These are phyloP conservation scores for Labia minor DNA, from an alignment of 2,888 invertebrate species.

Conservation along the genomic window DNA sequence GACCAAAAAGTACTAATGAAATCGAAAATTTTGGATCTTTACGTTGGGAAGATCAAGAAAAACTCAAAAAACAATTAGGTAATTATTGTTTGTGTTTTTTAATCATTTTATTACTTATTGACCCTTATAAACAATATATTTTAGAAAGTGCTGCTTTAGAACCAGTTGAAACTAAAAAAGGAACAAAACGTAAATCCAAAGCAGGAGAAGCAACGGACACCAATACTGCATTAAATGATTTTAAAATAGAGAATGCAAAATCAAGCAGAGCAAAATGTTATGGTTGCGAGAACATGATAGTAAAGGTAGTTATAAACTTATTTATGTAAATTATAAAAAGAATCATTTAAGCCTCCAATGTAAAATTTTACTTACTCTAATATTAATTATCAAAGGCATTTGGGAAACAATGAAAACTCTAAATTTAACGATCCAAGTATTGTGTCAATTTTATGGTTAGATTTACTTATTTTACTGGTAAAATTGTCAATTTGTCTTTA, in stretches of 20 bases:
- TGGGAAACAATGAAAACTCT: too few species aligned
- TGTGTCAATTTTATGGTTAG: too few species aligned
- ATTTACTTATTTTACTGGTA: too few species aligned
- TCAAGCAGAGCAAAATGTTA: constrained; percentile 68
- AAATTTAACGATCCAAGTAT: too few species aligned
- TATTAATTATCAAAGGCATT: background rate
- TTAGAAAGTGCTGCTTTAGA: constrained; percentile 25
- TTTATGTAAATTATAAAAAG: constrained; percentile 22
- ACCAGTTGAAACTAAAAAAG: constrained; percentile 37
- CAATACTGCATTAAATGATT: constrained; percentile 49
- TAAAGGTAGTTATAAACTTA: too few species aligned
- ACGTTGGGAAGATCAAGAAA: constrained; percentile 73
- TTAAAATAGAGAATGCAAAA: constrained; percentile 72
- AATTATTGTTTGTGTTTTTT: constrained; percentile 13
- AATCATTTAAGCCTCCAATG: background rate
- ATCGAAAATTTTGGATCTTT: constrained; percentile 70
- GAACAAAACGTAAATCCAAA: constrained; percentile 42
- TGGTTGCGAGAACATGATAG: constrained; percentile 76
- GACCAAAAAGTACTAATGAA: constrained; percentile 60
- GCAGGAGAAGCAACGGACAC: constrained; percentile 29
- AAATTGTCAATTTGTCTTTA: too few species aligned
- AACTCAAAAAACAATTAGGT: constrained; percentile 59
- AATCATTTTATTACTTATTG: too few species aligned
- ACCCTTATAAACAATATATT: too few species aligned
- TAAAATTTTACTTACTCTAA: background rate